These are phyloP conservation scores for Eristalis arbustorum DNA, from an alignment of 2,888 invertebrate genomes.

Conservation along the genomic window DNA sequence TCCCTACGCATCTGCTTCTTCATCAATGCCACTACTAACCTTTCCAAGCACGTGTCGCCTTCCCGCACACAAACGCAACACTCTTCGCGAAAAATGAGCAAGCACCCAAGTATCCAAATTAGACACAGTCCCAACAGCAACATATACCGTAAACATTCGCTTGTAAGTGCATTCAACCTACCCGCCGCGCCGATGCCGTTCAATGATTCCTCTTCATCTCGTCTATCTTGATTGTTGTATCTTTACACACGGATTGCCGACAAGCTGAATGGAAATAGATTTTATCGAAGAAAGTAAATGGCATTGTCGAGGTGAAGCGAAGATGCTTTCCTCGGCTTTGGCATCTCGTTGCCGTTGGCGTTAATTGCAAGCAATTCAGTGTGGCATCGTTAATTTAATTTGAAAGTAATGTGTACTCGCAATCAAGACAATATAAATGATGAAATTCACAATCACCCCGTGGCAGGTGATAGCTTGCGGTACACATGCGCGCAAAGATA, in stretches of 20 bases:
- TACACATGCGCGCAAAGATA: constrained; percentile 50
- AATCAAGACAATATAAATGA: not conserved
- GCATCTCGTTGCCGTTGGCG: constrained; percentile 19
- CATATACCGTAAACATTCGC: not conserved
- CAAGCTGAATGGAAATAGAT: constrained; percentile 7
- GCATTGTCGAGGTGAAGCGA: constrained; percentile 8
- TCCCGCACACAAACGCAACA: not conserved
- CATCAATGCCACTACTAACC: not conserved
- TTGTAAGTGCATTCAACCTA: constrained; percentile 33
- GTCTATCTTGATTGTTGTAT: not conserved
- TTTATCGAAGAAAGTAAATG: constrained; percentile 57
- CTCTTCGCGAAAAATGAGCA: not conserved
- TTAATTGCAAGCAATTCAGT: constrained; percentile 35
- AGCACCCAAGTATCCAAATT: not conserved
- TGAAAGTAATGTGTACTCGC: constrained; percentile 46
- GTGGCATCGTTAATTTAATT: constrained; percentile 41
- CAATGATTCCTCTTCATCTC: constrained; percentile 12
- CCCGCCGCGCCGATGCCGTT: constrained; percentile 1
- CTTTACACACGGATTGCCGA: not conserved
- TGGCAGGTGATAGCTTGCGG: constrained; percentile 30
- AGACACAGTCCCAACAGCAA: not conserved
- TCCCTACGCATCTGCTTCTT: not conserved
- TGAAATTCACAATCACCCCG: constrained; percentile 31
- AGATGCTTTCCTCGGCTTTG: constrained; percentile 4
- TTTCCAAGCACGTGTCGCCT: not conserved